phyloP scores from a whole-genome alignment of 2,113 vertebrate genomes.

The Spea multiplicata region DNA sequence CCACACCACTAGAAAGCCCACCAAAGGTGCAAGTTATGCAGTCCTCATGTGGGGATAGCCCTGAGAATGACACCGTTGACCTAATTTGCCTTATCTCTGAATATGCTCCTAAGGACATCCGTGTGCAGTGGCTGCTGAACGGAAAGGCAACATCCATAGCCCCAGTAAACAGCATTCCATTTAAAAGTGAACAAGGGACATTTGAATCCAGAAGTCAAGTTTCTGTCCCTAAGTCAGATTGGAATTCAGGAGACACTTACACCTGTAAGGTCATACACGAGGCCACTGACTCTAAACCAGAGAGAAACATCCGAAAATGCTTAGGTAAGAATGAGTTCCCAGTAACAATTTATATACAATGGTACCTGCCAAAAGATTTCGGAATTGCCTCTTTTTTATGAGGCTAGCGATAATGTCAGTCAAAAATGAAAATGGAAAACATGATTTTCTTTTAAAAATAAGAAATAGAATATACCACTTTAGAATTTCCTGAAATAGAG shows the following conservation, averaged over 20 bases:
- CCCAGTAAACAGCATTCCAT: fast-evolving
- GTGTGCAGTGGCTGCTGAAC: constrained; percentile 52
- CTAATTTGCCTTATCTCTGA: constrained; percentile 50
- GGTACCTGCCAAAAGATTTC: no score
- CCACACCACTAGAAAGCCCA: background rate
- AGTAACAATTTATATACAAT: no score
- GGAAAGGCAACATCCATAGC: fast-evolving
- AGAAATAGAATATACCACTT: no score
- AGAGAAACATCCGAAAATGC: constrained; percentile 40
- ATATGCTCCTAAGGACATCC: constrained; percentile 13
- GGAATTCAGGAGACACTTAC: constrained; percentile 46
- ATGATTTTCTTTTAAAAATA: no score
- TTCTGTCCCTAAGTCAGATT: constrained; percentile 46
- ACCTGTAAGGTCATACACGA: constrained; percentile 51
- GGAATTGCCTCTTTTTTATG: no score
- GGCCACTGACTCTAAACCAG: fast-evolving
- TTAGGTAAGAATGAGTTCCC: constrained; percentile 46
- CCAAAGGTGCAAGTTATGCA: constrained; percentile 51
- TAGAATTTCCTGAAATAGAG: no score
- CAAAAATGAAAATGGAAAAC: no score
- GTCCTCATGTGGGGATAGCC: constrained; percentile 46
- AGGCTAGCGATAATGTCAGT: no score
- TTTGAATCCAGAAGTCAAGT: constrained; percentile 49
- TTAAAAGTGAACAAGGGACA: constrained; percentile 15
- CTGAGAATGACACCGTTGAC: background rate